A percentile compares a stretch with the other conserved stretches of the same genome.
phyloP scores from a whole-genome alignment of 1,140 invertebrate genomes.

The Ctenoplectra terminalis region DNA sequence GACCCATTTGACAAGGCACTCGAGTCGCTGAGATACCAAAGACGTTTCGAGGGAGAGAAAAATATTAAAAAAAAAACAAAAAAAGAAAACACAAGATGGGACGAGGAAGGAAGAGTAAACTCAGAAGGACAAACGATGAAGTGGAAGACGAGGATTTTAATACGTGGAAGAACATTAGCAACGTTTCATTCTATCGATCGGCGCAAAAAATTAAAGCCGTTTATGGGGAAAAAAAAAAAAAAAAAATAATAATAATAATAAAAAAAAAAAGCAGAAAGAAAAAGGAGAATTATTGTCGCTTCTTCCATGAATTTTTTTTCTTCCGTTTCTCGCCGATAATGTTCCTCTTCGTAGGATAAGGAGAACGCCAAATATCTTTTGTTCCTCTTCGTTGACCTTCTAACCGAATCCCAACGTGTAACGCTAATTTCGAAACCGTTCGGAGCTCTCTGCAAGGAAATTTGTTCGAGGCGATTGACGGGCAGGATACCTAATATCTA shows the following conservation, averaged over 20 bases:
- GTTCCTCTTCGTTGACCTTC: constrained; percentile 12
- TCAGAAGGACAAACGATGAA: constrained; percentile 4
- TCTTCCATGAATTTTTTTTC: constrained; percentile 30
- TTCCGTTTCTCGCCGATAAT: constrained; percentile 49
- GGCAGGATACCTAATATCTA: constrained; percentile 81
- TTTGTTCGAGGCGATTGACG: constrained; percentile 77
- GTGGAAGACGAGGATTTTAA: constrained; percentile 51
- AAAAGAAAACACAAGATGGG: background rate
- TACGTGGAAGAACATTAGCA: constrained; percentile 52
- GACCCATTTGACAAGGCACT: constrained; percentile 81
- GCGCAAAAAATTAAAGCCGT: background rate
- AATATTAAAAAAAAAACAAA: background rate
- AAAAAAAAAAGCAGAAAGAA: too few species aligned
- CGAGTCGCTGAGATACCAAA: constrained; percentile 69
- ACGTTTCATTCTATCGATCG: constrained; percentile 23
- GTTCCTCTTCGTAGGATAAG: constrained; percentile 32
- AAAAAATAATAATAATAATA: too few species aligned
- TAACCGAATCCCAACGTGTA: constrained; percentile 4
- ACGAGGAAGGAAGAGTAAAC: background rate
- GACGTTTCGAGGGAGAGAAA: constrained; percentile 8
- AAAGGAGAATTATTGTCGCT: constrained; percentile 30
- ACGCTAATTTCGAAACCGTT: constrained; percentile 40
- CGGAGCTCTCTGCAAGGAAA: constrained; percentile 28
- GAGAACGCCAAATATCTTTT: constrained; percentile 18
- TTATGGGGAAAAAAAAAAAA: too few species aligned